phyloP scores from a whole-genome alignment of 2,797 vertebrate species.

The Babyrousa celebensis region DNA sequence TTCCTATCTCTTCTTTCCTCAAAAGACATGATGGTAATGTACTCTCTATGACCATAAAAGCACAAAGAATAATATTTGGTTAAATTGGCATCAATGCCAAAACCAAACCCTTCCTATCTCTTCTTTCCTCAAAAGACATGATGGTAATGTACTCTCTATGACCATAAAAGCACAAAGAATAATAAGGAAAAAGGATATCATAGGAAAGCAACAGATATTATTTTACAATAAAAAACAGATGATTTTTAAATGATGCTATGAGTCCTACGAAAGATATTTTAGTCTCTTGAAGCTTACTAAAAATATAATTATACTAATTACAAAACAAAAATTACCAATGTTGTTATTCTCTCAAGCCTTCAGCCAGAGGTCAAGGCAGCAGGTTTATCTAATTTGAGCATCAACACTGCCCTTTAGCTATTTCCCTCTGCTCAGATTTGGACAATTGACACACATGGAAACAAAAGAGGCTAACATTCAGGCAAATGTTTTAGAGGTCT shows the following conservation, averaged over 20 bases:
- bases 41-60: conserved; percentile 20
- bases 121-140: neutral
- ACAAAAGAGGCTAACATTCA: neutral
- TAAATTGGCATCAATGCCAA: neutral
- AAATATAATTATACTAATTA: neutral
- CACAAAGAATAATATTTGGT: neutral
- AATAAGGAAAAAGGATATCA: neutral
- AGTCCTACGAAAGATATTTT: neutral
- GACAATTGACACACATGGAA: neutral
- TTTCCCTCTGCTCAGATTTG: neutral
- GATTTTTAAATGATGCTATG: neutral
- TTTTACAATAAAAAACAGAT: neutral
- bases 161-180: neutral
- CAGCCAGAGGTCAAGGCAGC: neutral
- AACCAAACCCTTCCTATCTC: neutral
- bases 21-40: neutral
- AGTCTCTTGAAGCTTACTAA: neutral
- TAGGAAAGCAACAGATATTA: neutral
- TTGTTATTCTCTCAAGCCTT: neutral
- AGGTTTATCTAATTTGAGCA: neutral
- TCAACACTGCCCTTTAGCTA: neutral
- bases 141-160: neutral
- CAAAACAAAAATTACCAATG: conserved; percentile 11
- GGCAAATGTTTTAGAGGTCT: neutral
- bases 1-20: neutral